Evolutionary conservation across 2,797 vertebrate genomes (phyloP).

Genomic region (Catamblyrhynchus diadema): DNA sequence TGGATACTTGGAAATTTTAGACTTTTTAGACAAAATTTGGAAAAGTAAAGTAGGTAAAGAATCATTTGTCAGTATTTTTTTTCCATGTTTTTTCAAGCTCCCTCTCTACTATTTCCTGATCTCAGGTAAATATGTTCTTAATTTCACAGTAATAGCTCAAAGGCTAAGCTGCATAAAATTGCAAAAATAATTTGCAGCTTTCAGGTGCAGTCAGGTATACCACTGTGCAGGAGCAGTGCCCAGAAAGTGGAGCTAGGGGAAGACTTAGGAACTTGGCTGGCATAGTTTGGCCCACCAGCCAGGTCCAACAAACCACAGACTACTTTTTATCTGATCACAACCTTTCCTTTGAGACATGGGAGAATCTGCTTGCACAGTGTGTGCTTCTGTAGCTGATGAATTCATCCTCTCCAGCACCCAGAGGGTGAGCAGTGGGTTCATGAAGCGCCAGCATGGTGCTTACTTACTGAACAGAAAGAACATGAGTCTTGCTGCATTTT

Average conservation of each 20-base stretch:
- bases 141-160: background rate
- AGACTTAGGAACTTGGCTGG: background rate
- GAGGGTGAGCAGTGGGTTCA: background rate
- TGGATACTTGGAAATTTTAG: background rate
- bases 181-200: background rate
- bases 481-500: background rate
- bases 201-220: background rate
- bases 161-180: background rate
- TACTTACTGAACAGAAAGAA: background rate
- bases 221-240: accelerated
- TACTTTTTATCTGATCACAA: background rate
- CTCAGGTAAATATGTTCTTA: background rate
- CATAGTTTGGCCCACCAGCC: background rate
- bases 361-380: background rate
- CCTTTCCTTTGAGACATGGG: background rate
- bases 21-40: background rate
- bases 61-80: background rate
- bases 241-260: background rate
- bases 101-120: background rate
- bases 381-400: background rate
- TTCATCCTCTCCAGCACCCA: background rate
- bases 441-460: background rate
- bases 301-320: background rate
- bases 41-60: background rate
- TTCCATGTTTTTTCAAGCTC: background rate